These are phyloP conservation scores for Apteryx owenii DNA, from an alignment of 2,113 vertebrate genomes.

Conservation along the genomic window DNA sequence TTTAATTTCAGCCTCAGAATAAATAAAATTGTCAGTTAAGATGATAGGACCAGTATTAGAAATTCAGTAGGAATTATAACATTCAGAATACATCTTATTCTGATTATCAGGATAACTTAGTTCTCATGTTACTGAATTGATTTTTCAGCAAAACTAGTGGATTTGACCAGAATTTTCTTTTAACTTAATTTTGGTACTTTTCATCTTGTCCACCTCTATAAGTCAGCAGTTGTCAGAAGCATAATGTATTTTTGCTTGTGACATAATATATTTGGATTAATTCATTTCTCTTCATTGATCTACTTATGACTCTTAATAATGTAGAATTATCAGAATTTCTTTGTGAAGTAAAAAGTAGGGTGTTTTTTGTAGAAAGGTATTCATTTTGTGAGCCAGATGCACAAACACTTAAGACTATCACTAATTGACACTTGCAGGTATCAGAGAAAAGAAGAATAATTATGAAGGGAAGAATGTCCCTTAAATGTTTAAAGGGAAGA, in stretches of 20 bases:
- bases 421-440: constrained; percentile 13
- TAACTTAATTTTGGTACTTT: background rate
- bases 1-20: background rate
- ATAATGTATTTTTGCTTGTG: background rate
- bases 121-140: background rate
- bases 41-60: background rate
- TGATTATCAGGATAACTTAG: background rate
- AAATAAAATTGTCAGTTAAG: background rate
- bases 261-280: constrained; percentile 16
- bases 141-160: background rate
- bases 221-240: background rate
- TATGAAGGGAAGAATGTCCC: background rate
- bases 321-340: constrained; percentile 29
- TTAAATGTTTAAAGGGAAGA: background rate
- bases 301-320: background rate
- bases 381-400: constrained; percentile 25
- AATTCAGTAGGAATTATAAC: background rate
- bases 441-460: background rate
- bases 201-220: background rate
- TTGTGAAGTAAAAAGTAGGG: background rate
- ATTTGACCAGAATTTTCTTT: background rate
- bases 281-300: background rate
- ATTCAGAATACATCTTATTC: background rate
- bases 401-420: constrained; percentile 10
- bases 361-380: background rate